Conservation (phyloP, 2,888 invertebrate genomes). For the Lordiphosa andalusiaca region DNA sequence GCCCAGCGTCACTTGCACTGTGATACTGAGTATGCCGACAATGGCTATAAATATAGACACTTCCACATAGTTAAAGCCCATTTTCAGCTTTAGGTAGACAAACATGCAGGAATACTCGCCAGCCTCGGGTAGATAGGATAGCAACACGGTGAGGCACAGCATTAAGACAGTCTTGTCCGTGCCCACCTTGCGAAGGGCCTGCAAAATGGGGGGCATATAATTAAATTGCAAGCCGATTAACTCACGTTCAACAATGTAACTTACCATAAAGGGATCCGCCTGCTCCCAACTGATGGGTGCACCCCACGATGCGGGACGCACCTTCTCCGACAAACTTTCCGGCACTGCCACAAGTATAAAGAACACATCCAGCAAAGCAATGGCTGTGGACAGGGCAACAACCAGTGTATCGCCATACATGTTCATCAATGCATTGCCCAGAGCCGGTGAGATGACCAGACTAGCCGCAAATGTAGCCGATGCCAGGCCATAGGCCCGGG, state of each 20-base stretch:
- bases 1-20: constrained; percentile 94
- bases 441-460: constrained; percentile 98
- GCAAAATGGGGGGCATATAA: constrained; percentile 10
- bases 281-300: constrained; percentile 97
- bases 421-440: constrained; percentile 94
- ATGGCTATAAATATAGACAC: constrained; percentile 99
- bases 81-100: constrained; percentile 97
- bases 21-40: constrained; percentile 96
- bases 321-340: constrained; percentile 98
- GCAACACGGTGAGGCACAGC: constrained; percentile 97
- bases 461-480: constrained; percentile 99
- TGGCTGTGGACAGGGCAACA: constrained; percentile 96
- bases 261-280: constrained; percentile 95
- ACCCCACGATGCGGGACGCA: constrained; percentile 88
- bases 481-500: constrained; percentile 97
- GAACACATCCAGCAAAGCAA: constrained; percentile 97
- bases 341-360: constrained; percentile 99
- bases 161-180: constrained; percentile 97
- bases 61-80: constrained; percentile 96
- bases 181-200: constrained; percentile 93
- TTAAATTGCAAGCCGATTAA: background rate
- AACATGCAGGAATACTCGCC: constrained; percentile 99
- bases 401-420: constrained; percentile 92
- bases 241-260: constrained; percentile 29
- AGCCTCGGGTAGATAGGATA: constrained; percentile 98